Conservation (phyloP, 2,113 vertebrate species). For the Eulemur macaco region DNA sequence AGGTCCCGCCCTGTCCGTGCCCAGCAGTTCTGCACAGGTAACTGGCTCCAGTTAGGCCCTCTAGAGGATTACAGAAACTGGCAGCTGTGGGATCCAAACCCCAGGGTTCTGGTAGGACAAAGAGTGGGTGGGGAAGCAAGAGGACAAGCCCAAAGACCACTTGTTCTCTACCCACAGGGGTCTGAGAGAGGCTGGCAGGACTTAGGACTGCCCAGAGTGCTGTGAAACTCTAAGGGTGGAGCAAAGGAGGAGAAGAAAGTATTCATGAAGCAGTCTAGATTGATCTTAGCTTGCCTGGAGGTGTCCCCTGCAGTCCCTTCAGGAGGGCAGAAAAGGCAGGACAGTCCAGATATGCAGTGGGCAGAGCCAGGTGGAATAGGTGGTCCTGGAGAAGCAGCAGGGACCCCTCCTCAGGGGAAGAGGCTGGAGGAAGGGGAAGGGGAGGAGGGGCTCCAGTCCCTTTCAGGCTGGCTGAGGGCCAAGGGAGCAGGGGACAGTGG, state of each 20-base stretch:
- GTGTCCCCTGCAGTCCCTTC: not conserved
- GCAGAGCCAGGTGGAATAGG: not conserved
- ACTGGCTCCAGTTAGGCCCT: not conserved
- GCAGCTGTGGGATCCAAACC: not conserved
- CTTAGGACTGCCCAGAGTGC: not conserved
- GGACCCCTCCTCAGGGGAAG: not conserved
- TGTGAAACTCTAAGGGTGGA: not conserved
- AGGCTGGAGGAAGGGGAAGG: too few relatives aligned
- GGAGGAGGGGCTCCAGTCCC: not conserved
- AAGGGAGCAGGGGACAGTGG: not conserved
- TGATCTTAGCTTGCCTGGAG: not conserved
- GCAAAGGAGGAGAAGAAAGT: not conserved
- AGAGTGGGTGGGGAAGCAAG: not conserved
- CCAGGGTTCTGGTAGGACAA: not conserved
- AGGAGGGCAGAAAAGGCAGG: not conserved
- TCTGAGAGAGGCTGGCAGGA: not conserved
- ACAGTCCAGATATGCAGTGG: not conserved
- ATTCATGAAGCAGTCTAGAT: not conserved
- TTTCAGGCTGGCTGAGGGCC: not conserved
- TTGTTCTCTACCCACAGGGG: not conserved
- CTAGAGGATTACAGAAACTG: not conserved
- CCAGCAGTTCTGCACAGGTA: conserved; percentile 36
- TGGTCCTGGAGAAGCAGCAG: not conserved
- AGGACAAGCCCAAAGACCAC: not conserved
- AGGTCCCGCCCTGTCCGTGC: not conserved